Percentiles rank a stretch among this genome's conserved stretches.
These are phyloP conservation scores for Oxyruncus cristatus DNA, from an alignment of 2,113 vertebrate species.

Conservation along the genomic window DNA sequence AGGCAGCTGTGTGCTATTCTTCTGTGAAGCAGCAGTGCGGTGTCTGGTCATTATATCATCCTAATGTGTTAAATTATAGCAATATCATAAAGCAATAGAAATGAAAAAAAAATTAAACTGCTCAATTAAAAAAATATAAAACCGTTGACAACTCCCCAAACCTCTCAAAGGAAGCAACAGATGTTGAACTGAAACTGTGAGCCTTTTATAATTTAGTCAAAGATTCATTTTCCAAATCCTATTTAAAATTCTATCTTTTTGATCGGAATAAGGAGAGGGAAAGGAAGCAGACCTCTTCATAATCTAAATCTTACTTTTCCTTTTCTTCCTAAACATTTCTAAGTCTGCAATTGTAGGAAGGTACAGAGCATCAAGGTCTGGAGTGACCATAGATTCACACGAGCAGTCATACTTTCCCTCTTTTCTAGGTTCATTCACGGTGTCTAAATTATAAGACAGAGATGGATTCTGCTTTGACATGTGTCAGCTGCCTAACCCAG, in stretches of 20 bases:
- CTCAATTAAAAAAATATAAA: constrained; percentile 43
- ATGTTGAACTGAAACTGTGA: not conserved
- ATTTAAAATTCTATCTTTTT: not conserved
- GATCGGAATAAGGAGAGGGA: not conserved
- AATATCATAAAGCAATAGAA: constrained; percentile 24
- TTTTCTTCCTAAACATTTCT: not conserved
- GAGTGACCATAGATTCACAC: not conserved
- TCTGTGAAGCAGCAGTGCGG: not conserved
- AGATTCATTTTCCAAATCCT: not conserved
- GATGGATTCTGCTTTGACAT: not conserved
- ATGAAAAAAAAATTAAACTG: not conserved
- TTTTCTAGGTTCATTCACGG: not conserved
- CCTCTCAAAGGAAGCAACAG: constrained; percentile 35
- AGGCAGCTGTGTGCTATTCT: constrained; percentile 54
- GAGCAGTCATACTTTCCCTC: not conserved
- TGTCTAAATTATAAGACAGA: not conserved
- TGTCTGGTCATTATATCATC: constrained; percentile 11
- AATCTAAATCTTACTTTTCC: not conserved
- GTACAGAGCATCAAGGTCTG: not conserved
- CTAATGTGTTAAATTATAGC: constrained; percentile 9
- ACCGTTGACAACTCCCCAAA: not conserved
- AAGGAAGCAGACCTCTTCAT: not conserved
- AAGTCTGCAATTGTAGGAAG: not conserved
- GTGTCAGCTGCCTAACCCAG: not conserved
- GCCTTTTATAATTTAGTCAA: not conserved